These are phyloP conservation scores for Caenorhabditis uteleia DNA, from an alignment of 2,888 invertebrate species.

Conservation along the genomic window DNA sequence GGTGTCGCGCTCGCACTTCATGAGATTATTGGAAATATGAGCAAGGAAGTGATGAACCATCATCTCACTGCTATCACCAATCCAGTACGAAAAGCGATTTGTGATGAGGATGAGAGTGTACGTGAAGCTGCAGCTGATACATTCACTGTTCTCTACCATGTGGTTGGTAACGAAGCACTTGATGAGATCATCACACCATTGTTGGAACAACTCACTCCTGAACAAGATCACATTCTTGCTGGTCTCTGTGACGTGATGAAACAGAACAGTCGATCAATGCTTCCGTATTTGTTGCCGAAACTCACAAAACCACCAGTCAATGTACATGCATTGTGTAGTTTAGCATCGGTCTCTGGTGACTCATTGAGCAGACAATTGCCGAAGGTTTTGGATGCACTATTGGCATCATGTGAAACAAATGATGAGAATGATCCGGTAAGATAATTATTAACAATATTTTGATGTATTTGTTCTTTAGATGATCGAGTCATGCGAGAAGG, in stretches of 20 bases:
- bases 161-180: slow-evolving; percentile 88
- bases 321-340: slow-evolving; percentile 84
- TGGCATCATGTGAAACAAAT: slow-evolving; percentile 70
- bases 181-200: slow-evolving; percentile 95
- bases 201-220: slow-evolving; percentile 79
- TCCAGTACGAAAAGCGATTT: slow-evolving; percentile 89
- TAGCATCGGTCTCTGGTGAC: slow-evolving; percentile 90
- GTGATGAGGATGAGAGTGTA: slow-evolving; percentile 77
- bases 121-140: slow-evolving; percentile 93
- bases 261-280: slow-evolving; percentile 83
- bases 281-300: slow-evolving; percentile 90
- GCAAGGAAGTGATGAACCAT: slow-evolving; percentile 73
- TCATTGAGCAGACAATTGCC: slow-evolving; percentile 87
- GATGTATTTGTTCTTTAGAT: slow-evolving; percentile 31
- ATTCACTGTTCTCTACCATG: slow-evolving; percentile 89
- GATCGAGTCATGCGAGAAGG: slow-evolving; percentile 71
- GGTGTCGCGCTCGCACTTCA: slow-evolving; percentile 95
- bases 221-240: slow-evolving; percentile 89
- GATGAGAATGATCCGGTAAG: slow-evolving; percentile 49
- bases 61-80: slow-evolving; percentile 74
- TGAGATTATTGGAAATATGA: slow-evolving; percentile 96
- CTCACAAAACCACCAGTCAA: slow-evolving; percentile 87
- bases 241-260: slow-evolving; percentile 96
- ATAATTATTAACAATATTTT: neutral
- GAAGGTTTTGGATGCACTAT: slow-evolving; percentile 88